phyloP scores from a whole-genome alignment of 2,888 invertebrate species.

The Litoditis marina region DNA sequence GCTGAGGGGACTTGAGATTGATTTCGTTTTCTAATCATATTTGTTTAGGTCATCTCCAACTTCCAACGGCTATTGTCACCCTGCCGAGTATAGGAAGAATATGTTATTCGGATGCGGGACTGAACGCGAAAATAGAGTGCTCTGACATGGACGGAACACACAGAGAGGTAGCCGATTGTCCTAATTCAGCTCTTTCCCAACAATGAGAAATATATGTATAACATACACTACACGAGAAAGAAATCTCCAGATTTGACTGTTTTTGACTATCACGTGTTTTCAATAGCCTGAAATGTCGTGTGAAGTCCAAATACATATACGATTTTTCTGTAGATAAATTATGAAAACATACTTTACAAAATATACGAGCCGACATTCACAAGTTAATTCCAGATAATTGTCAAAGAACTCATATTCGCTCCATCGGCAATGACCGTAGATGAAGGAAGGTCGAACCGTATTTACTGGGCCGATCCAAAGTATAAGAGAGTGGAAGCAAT shows the following conservation, averaged over 20 bases:
- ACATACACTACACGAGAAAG: no score
- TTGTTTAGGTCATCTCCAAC: slow-evolving; percentile 68
- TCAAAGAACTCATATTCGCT: slow-evolving; percentile 78
- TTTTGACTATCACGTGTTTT: no score
- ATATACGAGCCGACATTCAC: no score
- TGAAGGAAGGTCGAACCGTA: slow-evolving; percentile 79
- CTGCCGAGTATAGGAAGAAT: slow-evolving; percentile 69
- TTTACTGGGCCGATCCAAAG: slow-evolving; percentile 95
- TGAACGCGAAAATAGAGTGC: slow-evolving; percentile 85
- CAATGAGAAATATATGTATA: no score
- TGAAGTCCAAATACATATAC: no score
- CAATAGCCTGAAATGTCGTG: no score
- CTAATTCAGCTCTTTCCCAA: no score
- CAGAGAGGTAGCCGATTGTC: slow-evolving; percentile 67
- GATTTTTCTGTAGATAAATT: no score
- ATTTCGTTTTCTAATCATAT: background rate
- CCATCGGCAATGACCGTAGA: slow-evolving; percentile 88
- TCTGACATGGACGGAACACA: slow-evolving; percentile 96
- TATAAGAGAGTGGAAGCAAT: slow-evolving; percentile 80
- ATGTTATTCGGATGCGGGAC: slow-evolving; percentile 91
- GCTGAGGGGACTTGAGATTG: no score
- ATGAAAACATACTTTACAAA: no score
- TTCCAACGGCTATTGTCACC: slow-evolving; percentile 76
- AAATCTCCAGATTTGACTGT: no score
- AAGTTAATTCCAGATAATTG: slow-evolving; percentile 66